Evolutionary conservation across 1,140 invertebrate genomes (phyloP), one percentile per base, ranked within the genome.

Genomic region (Ctenoplectra terminalis): DNA sequence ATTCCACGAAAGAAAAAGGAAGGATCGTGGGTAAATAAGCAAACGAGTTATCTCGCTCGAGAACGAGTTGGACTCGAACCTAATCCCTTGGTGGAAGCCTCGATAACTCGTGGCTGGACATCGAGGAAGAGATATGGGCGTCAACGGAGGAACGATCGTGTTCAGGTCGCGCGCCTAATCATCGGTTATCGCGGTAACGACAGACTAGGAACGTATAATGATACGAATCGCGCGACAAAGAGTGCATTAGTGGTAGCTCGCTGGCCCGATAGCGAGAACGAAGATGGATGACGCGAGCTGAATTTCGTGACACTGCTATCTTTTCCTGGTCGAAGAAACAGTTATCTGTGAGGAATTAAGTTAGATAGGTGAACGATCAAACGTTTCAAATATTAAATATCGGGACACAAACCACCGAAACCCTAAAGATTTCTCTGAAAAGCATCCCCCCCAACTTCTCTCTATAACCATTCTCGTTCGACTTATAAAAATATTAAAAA

Each of bases 131-230:
- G 80, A 77, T 50, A 56, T 34, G 56, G 20, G 54, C 61, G 73
- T 78, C 34, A 74, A 54, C 48, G 50, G 37, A 52, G 60, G 13
- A 82, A 78, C 79, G 64, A 76, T 73, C 60, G 72, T 64, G 60
- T 63, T 73, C 79, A 74, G n/a, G 83, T 84, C 66, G 63, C 58
- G 48, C 58, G 83, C 23, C 80, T 86, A 86, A 86, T 86, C 81
- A 74, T 66, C 63, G 83, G 83, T 85, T 85, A 84, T 81, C 85
- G 83, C 76, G 66, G 66, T 78, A 86, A 86, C 83, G 71, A 66
- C 85, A 78, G 60, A 13, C 60, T 46, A 46, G 79, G 72, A 70
- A 73, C 58, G 66, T 54, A 54, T 85, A 85, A 86, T 58, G 85
- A 85, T 82, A 85, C 83, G 63, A 69, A 86, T 85, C 83, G 23